These are phyloP conservation scores for Thymelicus acteon DNA, from an alignment of 2,888 invertebrate species.

Conservation along the genomic window DNA sequence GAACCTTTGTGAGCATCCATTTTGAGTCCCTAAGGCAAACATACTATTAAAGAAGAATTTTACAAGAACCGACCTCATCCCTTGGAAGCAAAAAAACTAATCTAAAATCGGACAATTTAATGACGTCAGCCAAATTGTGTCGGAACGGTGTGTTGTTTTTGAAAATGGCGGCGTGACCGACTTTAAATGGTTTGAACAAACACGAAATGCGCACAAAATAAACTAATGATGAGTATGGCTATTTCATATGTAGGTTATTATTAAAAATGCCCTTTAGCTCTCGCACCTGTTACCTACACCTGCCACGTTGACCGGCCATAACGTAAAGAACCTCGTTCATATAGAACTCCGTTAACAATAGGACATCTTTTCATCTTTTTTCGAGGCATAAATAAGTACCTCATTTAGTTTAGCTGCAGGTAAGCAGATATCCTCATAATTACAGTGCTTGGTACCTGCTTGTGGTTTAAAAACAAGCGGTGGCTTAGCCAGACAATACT, in stretches of 20 bases:
- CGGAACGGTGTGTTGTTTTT: constrained; percentile 62
- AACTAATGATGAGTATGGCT: constrained; percentile 61
- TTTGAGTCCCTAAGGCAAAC: constrained; percentile 60
- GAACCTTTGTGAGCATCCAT: constrained; percentile 57
- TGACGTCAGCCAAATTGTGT: constrained; percentile 77
- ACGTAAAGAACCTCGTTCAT: constrained; percentile 26
- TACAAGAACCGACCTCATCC: constrained; percentile 55
- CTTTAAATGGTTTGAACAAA: constrained; percentile 51
- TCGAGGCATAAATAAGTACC: constrained; percentile 27
- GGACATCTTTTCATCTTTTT: constrained; percentile 22
- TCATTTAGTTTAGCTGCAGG: constrained; percentile 25
- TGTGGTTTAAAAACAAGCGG: constrained; percentile 24
- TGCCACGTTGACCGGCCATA: constrained; percentile 67
- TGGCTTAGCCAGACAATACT: constrained; percentile 22
- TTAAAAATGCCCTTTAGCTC: constrained; percentile 50
- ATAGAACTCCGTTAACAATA: constrained; percentile 29
- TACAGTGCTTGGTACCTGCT: constrained; percentile 25
- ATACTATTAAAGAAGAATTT: constrained; percentile 66
- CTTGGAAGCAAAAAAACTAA: constrained; percentile 63
- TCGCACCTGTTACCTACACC: constrained; percentile 57
- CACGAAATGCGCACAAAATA: constrained; percentile 41
- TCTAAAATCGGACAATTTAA: constrained; percentile 67
- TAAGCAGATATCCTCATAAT: constrained; percentile 26
- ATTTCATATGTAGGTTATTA: constrained; percentile 54
- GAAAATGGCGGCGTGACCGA: constrained; percentile 78